Percentiles rank a stretch among this genome's conserved stretches.
These are phyloP conservation scores for Tenthredo livida DNA, from an alignment of 2,888 invertebrate species.

Conservation along the genomic window DNA sequence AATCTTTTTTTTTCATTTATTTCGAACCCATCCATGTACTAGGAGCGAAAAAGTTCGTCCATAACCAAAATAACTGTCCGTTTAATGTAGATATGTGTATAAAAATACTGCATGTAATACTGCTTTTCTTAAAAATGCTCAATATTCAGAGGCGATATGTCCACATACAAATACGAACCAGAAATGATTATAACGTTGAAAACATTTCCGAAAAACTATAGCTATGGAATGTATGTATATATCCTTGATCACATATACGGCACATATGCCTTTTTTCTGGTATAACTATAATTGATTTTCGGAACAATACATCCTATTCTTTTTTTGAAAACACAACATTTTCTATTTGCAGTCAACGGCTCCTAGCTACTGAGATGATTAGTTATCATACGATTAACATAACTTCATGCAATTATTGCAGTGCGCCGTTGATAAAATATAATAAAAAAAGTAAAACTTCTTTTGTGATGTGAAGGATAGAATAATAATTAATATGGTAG, in stretches of 20 bases:
- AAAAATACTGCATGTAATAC: conserved; percentile 16
- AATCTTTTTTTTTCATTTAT: no score
- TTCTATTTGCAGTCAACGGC: neutral
- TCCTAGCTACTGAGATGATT: neutral
- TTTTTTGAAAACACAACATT: neutral
- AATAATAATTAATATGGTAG: neutral
- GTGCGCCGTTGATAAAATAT: neutral
- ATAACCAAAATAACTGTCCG: no score
- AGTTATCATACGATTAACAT: neutral
- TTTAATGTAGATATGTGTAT: neutral
- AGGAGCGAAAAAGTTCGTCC: no score
- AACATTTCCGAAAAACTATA: neutral
- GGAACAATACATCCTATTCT: neutral
- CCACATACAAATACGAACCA: neutral
- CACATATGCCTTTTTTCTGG: neutral
- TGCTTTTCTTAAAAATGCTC: neutral
- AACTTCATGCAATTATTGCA: conserved; percentile 36
- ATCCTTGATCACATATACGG: no score
- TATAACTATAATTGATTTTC: neutral
- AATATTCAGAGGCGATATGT: neutral
- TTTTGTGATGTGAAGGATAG: neutral
- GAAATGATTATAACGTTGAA: neutral
- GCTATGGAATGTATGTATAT: neutral
- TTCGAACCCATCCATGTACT: no score
- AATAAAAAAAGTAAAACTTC: neutral